Evolutionary conservation across 2,888 invertebrate genomes (phyloP).

Genomic region (Orthosia gracilis): DNA sequence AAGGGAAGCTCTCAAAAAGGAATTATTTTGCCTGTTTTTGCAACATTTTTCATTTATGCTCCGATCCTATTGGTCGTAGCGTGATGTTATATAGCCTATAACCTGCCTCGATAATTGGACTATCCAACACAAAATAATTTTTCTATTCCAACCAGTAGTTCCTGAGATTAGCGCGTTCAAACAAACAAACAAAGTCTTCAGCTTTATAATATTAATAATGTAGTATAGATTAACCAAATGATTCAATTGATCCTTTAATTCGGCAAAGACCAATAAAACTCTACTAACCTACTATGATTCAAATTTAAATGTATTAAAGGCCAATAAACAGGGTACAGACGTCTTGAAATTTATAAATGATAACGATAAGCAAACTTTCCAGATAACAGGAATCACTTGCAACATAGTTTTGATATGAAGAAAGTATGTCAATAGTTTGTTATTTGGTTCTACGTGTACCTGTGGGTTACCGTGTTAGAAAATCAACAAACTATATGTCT

Average conservation of each 20-base stretch:
- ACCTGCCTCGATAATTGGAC: no score
- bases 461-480: conserved; percentile 15
- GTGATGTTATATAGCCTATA: no score
- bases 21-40: no score
- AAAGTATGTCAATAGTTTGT: conserved; percentile 54
- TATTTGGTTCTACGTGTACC: conserved; percentile 3
- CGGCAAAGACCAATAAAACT: neutral
- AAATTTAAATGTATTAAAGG: conserved; percentile 6
- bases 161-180: no score
- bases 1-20: no score
- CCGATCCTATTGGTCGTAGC: no score
- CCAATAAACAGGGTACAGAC: conserved; percentile 1
- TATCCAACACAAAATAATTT: no score
- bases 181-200: no score
- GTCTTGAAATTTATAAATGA: conserved; percentile 34
- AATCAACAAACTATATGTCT: neutral
- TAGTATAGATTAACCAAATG: neutral
- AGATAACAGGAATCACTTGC: conserved; percentile 40
- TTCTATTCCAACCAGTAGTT: no score
- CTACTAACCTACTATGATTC: neutral
- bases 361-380: conserved; percentile 55
- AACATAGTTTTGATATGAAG: conserved; percentile 44
- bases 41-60: no score
- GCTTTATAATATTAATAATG: no score
- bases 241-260: neutral